Base-by-base conservation (phyloP, 2,888 invertebrate species). In the Melinopterus prodromus region DNA sequence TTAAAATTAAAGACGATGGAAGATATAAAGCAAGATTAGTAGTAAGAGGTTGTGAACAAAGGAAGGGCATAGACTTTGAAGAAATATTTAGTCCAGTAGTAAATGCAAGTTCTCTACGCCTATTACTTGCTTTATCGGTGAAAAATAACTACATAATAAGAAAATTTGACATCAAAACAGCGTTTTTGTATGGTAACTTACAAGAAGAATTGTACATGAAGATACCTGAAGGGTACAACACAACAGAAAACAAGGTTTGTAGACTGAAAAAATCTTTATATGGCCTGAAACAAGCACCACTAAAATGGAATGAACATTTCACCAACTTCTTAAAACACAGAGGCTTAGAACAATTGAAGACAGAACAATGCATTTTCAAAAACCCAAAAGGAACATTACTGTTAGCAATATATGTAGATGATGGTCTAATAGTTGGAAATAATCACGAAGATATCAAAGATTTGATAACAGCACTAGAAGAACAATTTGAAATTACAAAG, bases 351-450 rank as follows among this genome's bases (percentile, higher is more conserved):
- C 69, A 69, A 35, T 15, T 36, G 14, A 79, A 71, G 35, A 69
- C 70, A 70, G 74, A 78, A 74, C 70, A 26, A 71, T 78, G 71
- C 71, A 78, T 78, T 53, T 74, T 78, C 53, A 74, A 26, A 72
- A 78, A 78, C 53, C n/a, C 16, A 53, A 37, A 35, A 12, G 36
- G 16, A 38, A 71, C 26, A 4, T 71, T 83, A 36, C 82, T 83
- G 76, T 78, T 85, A 6, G 83, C 83, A 38, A 78, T 85, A 16
- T 85, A 84, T 71, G 84, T 84, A 2, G 84, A 85, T 79, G 84
- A 84, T 78, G 81, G 83, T 0, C 26, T 84, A 16, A 72, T 84
- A 14, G 77, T 83, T n/a, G 79, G 78, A 26, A 81, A 79, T 0
- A 84, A 83, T 15, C 78, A 83, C 70, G 77, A 78, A 1, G 26